A percentile compares a stretch with the other conserved stretches of the same genome.
These are phyloP conservation scores for Grantiella picta DNA, from an alignment of 2,113 vertebrate species.

Conservation along the genomic window DNA sequence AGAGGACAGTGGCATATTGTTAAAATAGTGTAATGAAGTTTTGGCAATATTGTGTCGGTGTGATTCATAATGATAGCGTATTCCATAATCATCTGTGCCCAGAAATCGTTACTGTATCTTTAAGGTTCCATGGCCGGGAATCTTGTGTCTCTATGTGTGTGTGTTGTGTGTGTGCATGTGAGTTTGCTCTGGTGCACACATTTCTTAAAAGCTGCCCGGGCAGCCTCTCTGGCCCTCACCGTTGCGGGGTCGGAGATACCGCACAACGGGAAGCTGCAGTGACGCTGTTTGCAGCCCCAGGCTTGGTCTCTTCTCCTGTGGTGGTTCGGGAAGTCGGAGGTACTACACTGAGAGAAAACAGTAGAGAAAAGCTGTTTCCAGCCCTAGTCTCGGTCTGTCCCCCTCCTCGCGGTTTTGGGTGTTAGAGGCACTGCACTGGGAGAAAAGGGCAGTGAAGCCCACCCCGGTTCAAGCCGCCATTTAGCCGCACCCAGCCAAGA, in stretches of 20 bases:
- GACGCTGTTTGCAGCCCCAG: fast-evolving
- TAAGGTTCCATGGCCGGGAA: fast-evolving
- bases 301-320: background rate
- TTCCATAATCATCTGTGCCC: background rate
- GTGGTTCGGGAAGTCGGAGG: too few relatives aligned
- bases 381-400: fast-evolving
- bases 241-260: fast-evolving
- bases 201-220: background rate
- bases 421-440: background rate
- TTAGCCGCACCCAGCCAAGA: too few relatives aligned
- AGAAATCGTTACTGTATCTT: fast-evolving
- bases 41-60: background rate
- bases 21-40: background rate
- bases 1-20: background rate
- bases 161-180: background rate
- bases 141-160: background rate
- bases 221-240: background rate
- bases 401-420: background rate
- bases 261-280: background rate
- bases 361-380: background rate
- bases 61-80: background rate
- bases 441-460: background rate
- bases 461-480: fast-evolving
- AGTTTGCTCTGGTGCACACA: background rate
- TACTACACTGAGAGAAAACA: too few relatives aligned